Evolutionary conservation across 2,888 invertebrate genomes (phyloP).

Genomic region (Chaetogeoica ovagalla): DNA sequence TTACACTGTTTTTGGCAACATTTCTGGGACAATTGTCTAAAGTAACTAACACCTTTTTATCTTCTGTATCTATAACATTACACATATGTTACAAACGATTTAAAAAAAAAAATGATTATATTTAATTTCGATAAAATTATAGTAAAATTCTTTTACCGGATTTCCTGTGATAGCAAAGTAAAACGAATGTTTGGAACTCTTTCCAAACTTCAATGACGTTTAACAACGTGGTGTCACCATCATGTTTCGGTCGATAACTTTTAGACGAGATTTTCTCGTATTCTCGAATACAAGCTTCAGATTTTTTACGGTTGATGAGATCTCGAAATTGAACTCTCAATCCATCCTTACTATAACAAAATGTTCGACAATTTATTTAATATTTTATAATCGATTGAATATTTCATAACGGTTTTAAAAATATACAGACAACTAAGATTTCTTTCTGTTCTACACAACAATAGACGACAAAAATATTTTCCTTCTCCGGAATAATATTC

Average conservation of each 20-base stretch:
- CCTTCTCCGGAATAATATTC: too few relatives aligned
- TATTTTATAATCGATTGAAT: background rate
- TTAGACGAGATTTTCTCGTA: conserved; percentile 32
- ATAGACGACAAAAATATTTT: too few relatives aligned
- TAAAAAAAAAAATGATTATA: conserved; percentile 12
- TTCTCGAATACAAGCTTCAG: conserved; percentile 42
- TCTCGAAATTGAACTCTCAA: conserved; percentile 33
- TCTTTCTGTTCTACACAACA: too few relatives aligned
- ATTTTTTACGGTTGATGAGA: conserved; percentile 46
- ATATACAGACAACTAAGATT: too few relatives aligned
- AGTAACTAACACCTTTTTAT: conserved; percentile 31
- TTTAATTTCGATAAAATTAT: conserved; percentile 13
- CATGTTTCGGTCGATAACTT: conserved; percentile 1
- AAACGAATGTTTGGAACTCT: conserved; percentile 18
- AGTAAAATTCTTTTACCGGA: conserved; percentile 19
- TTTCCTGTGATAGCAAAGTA: conserved; percentile 36
- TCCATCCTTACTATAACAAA: conserved; percentile 35
- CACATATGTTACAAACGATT: background rate
- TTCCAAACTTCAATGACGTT: conserved; percentile 37
- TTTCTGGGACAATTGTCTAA: conserved; percentile 35
- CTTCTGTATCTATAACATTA: conserved; percentile 4
- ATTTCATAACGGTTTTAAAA: too few relatives aligned
- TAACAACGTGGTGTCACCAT: conserved; percentile 7
- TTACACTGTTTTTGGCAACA: conserved; percentile 27
- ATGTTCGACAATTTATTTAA: background rate